Conservation (phyloP, 2,113 vertebrate species). For the Peromyscus polionotus region DNA sequence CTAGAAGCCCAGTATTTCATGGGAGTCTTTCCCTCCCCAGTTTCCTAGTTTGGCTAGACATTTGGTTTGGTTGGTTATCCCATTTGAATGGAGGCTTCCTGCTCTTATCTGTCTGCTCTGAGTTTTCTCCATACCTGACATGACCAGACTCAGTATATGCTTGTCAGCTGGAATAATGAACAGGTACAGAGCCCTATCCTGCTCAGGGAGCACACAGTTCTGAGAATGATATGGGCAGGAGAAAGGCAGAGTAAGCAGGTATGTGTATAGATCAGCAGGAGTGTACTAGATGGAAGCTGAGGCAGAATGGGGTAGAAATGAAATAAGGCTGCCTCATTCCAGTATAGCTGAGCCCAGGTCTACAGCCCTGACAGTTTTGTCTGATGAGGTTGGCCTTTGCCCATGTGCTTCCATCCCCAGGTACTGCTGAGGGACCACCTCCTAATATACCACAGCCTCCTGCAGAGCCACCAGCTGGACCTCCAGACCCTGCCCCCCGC, state of each 20-base stretch:
- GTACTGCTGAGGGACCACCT: conserved; percentile 56
- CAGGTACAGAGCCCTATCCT: background rate
- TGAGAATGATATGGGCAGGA: background rate
- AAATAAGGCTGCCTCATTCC: background rate
- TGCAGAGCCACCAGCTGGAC: conserved; percentile 61
- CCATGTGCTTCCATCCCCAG: conserved; percentile 66
- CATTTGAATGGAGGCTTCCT: background rate
- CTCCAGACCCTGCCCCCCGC: conserved; percentile 65
- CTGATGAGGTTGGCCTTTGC: background rate
- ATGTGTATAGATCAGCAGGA: background rate
- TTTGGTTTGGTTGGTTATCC: background rate
- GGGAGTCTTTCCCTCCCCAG: rapidly evolving
- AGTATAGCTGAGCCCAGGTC: background rate
- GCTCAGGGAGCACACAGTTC: background rate
- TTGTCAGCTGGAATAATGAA: background rate
- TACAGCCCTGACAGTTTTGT: background rate
- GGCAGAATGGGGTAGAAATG: background rate
- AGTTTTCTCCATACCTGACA: background rate
- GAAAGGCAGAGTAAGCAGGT: background rate
- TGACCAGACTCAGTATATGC: background rate
- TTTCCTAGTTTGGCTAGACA: background rate
- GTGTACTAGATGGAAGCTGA: background rate
- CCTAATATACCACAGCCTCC: conserved; percentile 55
- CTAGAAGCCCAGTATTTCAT: background rate
- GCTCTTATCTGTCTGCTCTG: background rate